A percentile compares a stretch with the other conserved stretches of the same genome.
phyloP scores from a whole-genome alignment of 2,797 vertebrate genomes.

The Myotis myotis region DNA sequence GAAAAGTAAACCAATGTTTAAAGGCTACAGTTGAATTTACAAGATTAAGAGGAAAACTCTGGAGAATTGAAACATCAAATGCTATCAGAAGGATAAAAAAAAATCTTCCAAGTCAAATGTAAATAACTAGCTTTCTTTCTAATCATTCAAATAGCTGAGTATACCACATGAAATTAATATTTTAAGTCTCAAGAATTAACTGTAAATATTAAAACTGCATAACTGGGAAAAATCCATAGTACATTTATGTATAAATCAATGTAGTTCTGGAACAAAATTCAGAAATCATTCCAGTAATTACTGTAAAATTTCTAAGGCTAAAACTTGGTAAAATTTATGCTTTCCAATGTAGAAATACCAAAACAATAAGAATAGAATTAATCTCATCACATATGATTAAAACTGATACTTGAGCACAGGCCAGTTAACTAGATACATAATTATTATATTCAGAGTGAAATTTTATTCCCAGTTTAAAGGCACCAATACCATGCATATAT shows the following conservation, averaged over 20 bases:
- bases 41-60: background rate
- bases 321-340: slow-evolving; percentile 17
- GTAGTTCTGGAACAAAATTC: background rate
- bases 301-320: background rate
- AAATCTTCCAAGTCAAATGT: background rate
- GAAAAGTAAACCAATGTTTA: slow-evolving; percentile 25
- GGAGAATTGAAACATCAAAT: background rate
- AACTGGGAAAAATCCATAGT: background rate
- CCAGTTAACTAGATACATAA: background rate
- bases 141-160: background rate
- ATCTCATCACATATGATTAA: background rate
- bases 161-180: background rate
- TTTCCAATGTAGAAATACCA: slow-evolving; percentile 11
- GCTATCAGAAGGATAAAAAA: background rate
- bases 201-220: background rate
- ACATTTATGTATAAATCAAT: slow-evolving; percentile 17
- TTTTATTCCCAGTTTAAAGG: background rate
- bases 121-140: slow-evolving; percentile 35
- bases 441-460: background rate
- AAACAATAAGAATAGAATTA: background rate
- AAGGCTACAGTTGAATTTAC: background rate
- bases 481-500: background rate
- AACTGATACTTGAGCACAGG: background rate
- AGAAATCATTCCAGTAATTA: background rate
- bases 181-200: slow-evolving; percentile 4